Evolutionary conservation across 1,140 invertebrate species (phyloP).

Genomic region (Sarcophaga bullata): DNA sequence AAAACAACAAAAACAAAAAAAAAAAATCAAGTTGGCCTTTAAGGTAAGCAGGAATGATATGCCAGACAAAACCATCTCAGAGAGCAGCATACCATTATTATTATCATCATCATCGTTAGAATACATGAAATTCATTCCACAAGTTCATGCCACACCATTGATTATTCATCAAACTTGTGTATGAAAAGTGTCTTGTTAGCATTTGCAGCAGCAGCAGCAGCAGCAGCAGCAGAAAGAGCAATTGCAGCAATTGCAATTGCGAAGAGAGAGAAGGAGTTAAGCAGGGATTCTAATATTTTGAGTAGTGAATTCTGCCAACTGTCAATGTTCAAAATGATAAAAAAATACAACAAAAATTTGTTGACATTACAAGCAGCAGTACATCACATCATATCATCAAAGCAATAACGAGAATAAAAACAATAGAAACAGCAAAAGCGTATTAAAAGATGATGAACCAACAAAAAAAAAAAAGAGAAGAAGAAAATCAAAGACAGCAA

Average conservation of each 20-base stretch:
- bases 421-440: background rate
- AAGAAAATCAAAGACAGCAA: background rate
- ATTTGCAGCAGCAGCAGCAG: background rate
- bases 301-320: slow-evolving; percentile 37
- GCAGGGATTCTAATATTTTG: background rate
- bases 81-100: background rate
- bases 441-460: background rate
- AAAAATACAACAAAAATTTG: slow-evolving; percentile 37
- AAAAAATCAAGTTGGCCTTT: background rate
- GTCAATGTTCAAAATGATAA: slow-evolving; percentile 32
- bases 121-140: background rate
- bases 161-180: slow-evolving; percentile 3
- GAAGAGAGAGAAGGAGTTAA: background rate
- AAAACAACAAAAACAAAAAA: background rate
- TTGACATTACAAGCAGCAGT: slow-evolving; percentile 21
- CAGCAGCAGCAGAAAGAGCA: background rate
- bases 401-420: background rate
- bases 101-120: background rate
- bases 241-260: background rate
- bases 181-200: slow-evolving; percentile 19
- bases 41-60: slow-evolving; percentile 12
- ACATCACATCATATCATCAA: slow-evolving; percentile 15
- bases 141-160: background rate
- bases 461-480: background rate
- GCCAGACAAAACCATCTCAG: background rate